phyloP scores from a whole-genome alignment of 2,113 vertebrate species.

The Neoarius graeffei region DNA sequence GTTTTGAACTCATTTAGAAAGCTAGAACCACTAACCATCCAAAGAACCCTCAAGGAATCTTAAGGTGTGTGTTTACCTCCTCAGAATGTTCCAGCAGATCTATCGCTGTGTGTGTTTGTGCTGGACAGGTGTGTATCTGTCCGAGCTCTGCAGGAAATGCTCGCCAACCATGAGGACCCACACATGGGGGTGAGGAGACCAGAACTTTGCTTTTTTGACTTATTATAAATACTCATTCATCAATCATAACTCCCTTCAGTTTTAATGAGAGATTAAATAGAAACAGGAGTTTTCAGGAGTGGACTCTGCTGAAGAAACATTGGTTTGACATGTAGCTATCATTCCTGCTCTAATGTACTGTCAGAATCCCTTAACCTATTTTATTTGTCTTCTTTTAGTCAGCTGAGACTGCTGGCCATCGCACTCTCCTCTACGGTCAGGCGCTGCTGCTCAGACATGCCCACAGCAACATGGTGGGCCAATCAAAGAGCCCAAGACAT shows the following conservation, averaged over 20 bases:
- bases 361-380: background rate
- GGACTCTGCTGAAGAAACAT: background rate
- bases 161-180: slow-evolving; percentile 60
- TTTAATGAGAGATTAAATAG: no score
- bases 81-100: slow-evolving; percentile 76
- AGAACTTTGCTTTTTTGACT: background rate
- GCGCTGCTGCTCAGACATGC: slow-evolving; percentile 90
- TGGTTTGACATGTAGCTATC: background rate
- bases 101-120: slow-evolving; percentile 72
- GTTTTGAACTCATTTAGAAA: no score
- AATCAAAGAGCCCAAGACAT: background rate
- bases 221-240: no score
- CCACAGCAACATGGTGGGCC: slow-evolving; percentile 88
- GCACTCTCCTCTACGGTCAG: slow-evolving; percentile 91
- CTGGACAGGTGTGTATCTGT: slow-evolving; percentile 73
- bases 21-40: background rate
- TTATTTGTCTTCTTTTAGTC: slow-evolving; percentile 66
- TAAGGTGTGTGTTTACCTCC: slow-evolving; percentile 19
- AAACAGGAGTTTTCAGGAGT: no score
- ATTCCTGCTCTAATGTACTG: background rate
- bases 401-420: slow-evolving; percentile 81
- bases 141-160: slow-evolving; percentile 75
- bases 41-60: no score
- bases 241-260: no score
- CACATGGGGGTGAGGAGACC: slow-evolving; percentile 58